Evolutionary conservation across 1,140 invertebrate species (phyloP).

Genomic region (Sitophilus oryzae): DNA sequence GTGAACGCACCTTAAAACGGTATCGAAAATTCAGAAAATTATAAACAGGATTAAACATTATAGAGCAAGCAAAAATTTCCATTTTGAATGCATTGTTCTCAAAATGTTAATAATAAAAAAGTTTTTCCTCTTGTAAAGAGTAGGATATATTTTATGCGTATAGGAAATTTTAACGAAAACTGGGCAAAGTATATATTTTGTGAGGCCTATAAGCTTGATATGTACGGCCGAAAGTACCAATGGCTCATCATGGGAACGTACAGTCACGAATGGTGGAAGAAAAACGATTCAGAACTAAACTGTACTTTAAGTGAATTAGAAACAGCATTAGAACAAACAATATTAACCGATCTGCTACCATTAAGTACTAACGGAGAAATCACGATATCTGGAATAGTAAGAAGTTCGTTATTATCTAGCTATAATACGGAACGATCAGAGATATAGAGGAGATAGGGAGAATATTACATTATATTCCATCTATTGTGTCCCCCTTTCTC

Average conservation of each 20-base stretch:
- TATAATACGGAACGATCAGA: too few relatives aligned
- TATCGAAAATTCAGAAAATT: too few relatives aligned
- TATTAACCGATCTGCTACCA: conserved; percentile 78
- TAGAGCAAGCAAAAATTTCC: too few relatives aligned
- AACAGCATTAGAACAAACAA: conserved; percentile 81
- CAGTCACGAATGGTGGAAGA: conserved; percentile 72
- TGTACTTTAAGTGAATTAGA: conserved; percentile 74
- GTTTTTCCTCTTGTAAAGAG: too few relatives aligned
- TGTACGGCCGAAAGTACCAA: conserved; percentile 62
- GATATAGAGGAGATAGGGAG: too few relatives aligned
- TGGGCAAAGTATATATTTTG: conserved; percentile 94
- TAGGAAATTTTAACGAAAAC: conserved; percentile 90
- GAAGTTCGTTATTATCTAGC: conserved; percentile 39
- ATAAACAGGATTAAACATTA: too few relatives aligned
- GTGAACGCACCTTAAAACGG: too few relatives aligned
- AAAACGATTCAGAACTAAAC: conserved; percentile 47
- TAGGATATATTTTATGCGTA: too few relatives aligned
- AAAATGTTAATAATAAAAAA: too few relatives aligned
- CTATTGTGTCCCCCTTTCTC: too few relatives aligned
- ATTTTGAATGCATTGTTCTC: too few relatives aligned
- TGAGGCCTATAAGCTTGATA: conserved; percentile 64
- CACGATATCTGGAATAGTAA: conserved; percentile 86
- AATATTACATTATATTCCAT: too few relatives aligned
- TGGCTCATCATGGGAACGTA: conserved; percentile 95
- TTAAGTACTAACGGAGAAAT: conserved; percentile 67